Evolutionary conservation across 1,140 invertebrate species (phyloP).

Genomic region (Drosophila quadrilineata): DNA sequence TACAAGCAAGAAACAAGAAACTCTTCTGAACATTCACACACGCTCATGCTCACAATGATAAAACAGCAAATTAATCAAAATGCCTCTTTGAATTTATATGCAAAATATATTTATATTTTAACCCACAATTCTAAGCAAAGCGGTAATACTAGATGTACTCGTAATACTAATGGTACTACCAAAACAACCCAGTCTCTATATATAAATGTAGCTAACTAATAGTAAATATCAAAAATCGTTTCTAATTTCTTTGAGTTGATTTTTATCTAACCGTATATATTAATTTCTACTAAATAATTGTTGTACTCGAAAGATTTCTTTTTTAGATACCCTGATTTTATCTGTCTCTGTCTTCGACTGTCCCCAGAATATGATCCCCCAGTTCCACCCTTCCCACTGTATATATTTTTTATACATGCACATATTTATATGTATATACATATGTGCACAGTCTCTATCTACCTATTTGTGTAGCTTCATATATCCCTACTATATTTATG

Average conservation of each 20-base stretch:
- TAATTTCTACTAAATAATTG: slow-evolving; percentile 54
- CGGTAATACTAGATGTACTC: slow-evolving; percentile 56
- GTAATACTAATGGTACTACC: slow-evolving; percentile 63
- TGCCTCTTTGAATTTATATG: no score
- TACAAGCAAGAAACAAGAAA: slow-evolving; percentile 48
- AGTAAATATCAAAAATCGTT: slow-evolving; percentile 61
- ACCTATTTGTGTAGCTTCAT: no score
- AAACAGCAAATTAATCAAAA: slow-evolving; percentile 78
- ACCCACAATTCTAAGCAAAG: slow-evolving; percentile 64
- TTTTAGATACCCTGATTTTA: no score
- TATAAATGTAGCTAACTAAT: slow-evolving; percentile 80
- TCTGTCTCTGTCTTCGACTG: slow-evolving; percentile 38
- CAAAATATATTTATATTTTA: slow-evolving; percentile 69
- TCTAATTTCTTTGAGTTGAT: slow-evolving; percentile 71
- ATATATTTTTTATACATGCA: slow-evolving; percentile 41
- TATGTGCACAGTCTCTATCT: slow-evolving; percentile 62
- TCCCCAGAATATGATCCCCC: slow-evolving; percentile 42
- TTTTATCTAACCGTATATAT: slow-evolving; percentile 65
- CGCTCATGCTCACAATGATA: slow-evolving; percentile 81
- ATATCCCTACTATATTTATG: no score
- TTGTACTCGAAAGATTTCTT: slow-evolving; percentile 26
- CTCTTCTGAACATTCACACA: slow-evolving; percentile 81
- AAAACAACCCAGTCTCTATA: slow-evolving; percentile 48
- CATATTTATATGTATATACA: neutral
- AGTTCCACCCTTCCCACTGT: slow-evolving; percentile 45